Evolutionary conservation across 1,140 invertebrate species (phyloP).

Genomic region (Heterodera carotae): DNA sequence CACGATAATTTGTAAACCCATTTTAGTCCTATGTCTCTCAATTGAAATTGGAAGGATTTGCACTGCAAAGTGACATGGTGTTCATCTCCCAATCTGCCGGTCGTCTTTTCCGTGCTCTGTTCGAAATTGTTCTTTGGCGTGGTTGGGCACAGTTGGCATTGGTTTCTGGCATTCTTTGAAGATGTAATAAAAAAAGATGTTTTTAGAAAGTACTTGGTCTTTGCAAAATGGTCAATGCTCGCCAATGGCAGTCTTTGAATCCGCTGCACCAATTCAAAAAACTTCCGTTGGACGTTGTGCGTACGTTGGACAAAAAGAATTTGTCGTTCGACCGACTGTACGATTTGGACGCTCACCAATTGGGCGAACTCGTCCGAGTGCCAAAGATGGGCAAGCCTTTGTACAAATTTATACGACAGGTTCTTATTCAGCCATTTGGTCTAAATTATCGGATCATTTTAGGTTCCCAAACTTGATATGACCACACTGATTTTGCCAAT

Average conservation of each 20-base stretch:
- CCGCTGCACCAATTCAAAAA: conserved; percentile 95
- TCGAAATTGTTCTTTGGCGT: conserved; percentile 83
- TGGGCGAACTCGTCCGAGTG: conserved; percentile 90
- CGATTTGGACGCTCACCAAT: conserved; percentile 93
- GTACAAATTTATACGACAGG: conserved; percentile 95
- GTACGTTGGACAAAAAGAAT: conserved; percentile 95
- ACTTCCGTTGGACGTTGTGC: conserved; percentile 94
- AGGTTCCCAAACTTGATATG: conserved; percentile 62
- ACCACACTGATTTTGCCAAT: conserved; percentile 76
- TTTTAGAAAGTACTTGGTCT: conserved; percentile 81
- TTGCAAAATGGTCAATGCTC: conserved; percentile 97
- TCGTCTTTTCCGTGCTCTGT: conserved; percentile 90
- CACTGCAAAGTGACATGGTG: conserved; percentile 98
- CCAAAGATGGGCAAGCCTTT: conserved; percentile 95
- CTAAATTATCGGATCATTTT: conserved; percentile 14
- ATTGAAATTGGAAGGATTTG: conserved; percentile 94
- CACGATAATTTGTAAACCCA: neutral
- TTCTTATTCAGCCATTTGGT: neutral
- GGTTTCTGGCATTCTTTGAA: conserved; percentile 32
- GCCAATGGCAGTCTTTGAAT: conserved; percentile 96
- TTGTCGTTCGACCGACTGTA: conserved; percentile 76
- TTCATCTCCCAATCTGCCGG: conserved; percentile 97
- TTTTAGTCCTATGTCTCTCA: conserved; percentile 95
- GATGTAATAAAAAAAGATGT: neutral
- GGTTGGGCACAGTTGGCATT: conserved; percentile 97